Conservation (phyloP, 2,888 invertebrate genomes). For the Phlogophora meticulosa region DNA sequence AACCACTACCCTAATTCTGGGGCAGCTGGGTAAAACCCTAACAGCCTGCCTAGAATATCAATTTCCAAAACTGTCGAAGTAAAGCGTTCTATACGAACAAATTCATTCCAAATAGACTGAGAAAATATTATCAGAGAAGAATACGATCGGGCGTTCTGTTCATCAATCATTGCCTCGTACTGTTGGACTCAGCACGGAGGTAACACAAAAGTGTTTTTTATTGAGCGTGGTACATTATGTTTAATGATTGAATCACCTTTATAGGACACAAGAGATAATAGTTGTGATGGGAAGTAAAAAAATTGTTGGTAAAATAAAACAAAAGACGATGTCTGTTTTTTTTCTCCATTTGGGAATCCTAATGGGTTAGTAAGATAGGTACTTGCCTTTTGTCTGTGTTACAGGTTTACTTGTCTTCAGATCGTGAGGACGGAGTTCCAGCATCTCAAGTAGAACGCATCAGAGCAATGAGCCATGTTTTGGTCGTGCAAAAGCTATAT, state of each 20-base stretch:
- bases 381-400: conserved; percentile 8
- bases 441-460: neutral
- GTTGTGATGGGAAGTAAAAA: conserved; percentile 33
- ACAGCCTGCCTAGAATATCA: conserved; percentile 34
- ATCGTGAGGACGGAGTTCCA: neutral
- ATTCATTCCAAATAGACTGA: conserved; percentile 66
- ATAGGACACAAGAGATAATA: conserved; percentile 40
- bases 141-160: conserved; percentile 71
- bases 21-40: conserved; percentile 6
- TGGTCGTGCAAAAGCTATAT: neutral
- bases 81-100: conserved; percentile 69
- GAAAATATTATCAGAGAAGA: conserved; percentile 70
- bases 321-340: conserved; percentile 13
- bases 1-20: too few relatives aligned
- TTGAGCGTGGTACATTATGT: conserved; percentile 44
- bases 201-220: conserved; percentile 59
- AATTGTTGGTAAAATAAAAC: conserved; percentile 26
- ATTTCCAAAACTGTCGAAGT: conserved; percentile 63
- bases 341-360: neutral
- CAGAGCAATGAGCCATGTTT: neutral
- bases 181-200: conserved; percentile 64
- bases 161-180: conserved; percentile 79
- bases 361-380: neutral
- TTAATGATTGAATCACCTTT: conserved; percentile 56
- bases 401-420: too few relatives aligned